Evolutionary conservation across 2,888 invertebrate species (phyloP), one percentile per base, ranked within the genome.

Genomic region (Synergus umbraculus): DNA sequence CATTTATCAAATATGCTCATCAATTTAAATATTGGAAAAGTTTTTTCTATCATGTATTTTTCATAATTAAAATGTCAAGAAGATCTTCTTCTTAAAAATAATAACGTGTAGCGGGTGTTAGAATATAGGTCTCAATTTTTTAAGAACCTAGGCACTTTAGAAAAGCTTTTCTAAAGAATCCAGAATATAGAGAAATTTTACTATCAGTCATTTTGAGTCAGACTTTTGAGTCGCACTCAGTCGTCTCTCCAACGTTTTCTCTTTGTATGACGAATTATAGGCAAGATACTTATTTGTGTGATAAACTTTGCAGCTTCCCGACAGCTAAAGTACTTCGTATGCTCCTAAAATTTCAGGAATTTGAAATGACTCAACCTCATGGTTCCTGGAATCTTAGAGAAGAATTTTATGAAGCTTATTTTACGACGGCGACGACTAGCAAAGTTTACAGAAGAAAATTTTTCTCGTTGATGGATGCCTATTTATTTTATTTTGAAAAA

Each of bases 201-300:
- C 41, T 41, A 12, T 66, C 9, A 66, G 44, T 66, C n/a, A 43
- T 44, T 66, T 44, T 29, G 29, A 29, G 2, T 29, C 29, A n/a
- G 43, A 44, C 9, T 10, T 44, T 66, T 10, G n/a, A 67, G 44
- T 43, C 18, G 22, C 29, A 15, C 44, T 43, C 44, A 44, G 10
- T 67, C 44, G 67, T 18, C 44, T 76, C 69, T 67, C 78, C 18
- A 12, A 66, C 22, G 22, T 15, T 58, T 58, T 49, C 15, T 29
- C 37, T 63, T 60, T 65, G 63, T 77, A 44, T 77, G 29, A 67
- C 44, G 44, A 67, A 22, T 67, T 46, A 46, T 29, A 29, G 67
- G 3, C 22, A 13, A 44, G n/a, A 12, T 67, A 67, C 67, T 67
- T 44, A 18, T 29, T 67, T 18, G 44, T 22, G 67, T 67, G 18